A percentile compares a stretch with the other conserved stretches of the same genome.
Evolutionary conservation across 2,888 invertebrate genomes (phyloP).

Genomic region (Cartodere bifasciata): DNA sequence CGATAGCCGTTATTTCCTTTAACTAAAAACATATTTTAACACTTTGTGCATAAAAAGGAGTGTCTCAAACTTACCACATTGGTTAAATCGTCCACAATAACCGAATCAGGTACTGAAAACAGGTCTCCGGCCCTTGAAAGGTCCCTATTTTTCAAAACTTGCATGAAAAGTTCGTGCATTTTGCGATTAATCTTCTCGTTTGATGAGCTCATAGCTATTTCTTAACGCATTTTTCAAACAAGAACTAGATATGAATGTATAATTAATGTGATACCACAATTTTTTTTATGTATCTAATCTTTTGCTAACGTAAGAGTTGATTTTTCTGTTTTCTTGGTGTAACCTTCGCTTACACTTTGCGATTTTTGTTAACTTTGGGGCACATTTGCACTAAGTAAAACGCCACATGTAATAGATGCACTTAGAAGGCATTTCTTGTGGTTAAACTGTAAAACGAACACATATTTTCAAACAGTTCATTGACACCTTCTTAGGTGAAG

Average conservation of each 20-base stretch:
- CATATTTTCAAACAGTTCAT: slow-evolving; percentile 11
- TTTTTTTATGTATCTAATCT: no score
- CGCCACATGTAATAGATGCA: no score
- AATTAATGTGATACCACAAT: no score
- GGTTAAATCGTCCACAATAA: slow-evolving; percentile 73
- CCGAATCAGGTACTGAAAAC: slow-evolving; percentile 75
- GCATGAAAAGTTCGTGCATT: slow-evolving; percentile 86
- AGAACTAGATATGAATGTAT: slow-evolving; percentile 1
- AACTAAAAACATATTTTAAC: slow-evolving; percentile 36
- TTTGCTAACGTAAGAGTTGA: no score
- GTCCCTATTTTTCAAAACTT: slow-evolving; percentile 81
- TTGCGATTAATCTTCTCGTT: slow-evolving; percentile 30
- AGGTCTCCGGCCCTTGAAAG: slow-evolving; percentile 83
- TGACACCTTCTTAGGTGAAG: slow-evolving; percentile 8
- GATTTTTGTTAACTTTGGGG: no score
- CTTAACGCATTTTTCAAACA: slow-evolving; percentile 2
- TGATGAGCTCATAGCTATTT: slow-evolving; percentile 17
- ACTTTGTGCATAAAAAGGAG: neutral
- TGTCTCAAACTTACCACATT: slow-evolving; percentile 53
- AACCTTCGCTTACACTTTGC: no score
- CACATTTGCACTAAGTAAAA: no score
- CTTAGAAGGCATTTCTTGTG: slow-evolving; percentile 6
- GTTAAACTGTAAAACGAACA: slow-evolving; percentile 11
- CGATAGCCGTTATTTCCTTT: slow-evolving; percentile 66
- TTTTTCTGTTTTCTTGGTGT: no score